phyloP scores from a whole-genome alignment of 2,888 invertebrate species.

The Crossocerus cetratus region DNA sequence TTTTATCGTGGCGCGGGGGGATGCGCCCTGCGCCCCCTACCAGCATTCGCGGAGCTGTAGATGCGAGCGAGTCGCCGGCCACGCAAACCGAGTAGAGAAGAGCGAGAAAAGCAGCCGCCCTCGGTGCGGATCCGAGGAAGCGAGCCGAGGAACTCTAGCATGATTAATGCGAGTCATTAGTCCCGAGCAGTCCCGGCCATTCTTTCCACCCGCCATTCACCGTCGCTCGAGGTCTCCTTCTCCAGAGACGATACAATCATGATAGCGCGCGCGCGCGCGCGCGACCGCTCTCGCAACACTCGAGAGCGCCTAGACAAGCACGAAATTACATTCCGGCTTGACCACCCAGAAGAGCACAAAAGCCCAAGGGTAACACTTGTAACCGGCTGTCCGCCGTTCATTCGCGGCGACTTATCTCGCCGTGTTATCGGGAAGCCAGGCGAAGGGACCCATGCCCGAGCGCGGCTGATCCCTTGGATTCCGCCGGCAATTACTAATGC shows the following conservation, averaged over 20 bases:
- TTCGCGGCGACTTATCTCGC: too few relatives aligned
- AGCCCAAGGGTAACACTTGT: neutral
- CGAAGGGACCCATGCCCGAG: neutral
- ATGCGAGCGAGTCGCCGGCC: constrained; percentile 15
- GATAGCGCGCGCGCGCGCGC: neutral
- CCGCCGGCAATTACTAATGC: neutral
- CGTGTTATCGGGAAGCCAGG: neutral
- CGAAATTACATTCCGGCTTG: neutral
- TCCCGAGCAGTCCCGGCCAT: neutral
- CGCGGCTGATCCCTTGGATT: neutral
- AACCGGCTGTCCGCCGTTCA: too few relatives aligned
- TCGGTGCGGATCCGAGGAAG: neutral
- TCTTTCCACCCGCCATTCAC: constrained; percentile 1
- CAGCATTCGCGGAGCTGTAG: constrained; percentile 36
- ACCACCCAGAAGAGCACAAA: neutral
- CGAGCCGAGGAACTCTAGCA: neutral
- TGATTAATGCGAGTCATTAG: neutral
- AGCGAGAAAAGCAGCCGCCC: neutral
- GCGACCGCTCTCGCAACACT: neutral
- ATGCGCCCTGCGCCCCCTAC: constrained; percentile 40
- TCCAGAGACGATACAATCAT: neutral
- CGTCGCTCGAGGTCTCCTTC: neutral
- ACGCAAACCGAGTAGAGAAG: constrained; percentile 11
- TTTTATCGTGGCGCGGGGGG: constrained; percentile 54
- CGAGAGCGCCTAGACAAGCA: neutral